phyloP scores from a whole-genome alignment of 1,140 invertebrate species.

The Drosophila grimshawi region DNA sequence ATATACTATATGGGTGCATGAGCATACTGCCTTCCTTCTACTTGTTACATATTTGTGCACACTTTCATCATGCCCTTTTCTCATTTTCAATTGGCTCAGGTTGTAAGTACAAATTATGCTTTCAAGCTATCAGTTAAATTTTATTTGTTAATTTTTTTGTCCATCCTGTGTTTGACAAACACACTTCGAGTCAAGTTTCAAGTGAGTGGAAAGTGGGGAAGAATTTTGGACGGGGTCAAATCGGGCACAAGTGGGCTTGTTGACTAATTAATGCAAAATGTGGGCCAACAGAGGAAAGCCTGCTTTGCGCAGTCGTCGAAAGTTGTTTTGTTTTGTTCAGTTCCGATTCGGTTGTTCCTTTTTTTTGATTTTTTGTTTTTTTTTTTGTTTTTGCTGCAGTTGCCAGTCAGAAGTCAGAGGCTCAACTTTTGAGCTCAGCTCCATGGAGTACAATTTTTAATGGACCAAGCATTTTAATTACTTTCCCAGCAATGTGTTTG shows the following conservation, averaged over 20 bases:
- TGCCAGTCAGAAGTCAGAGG: constrained; percentile 70
- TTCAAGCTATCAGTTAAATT: constrained; percentile 34
- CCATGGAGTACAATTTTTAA: constrained; percentile 79
- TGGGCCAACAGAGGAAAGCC: constrained; percentile 47
- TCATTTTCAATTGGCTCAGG: too few species aligned
- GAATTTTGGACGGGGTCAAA: background rate
- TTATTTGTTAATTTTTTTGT: constrained; percentile 46
- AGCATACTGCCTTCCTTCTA: too few species aligned
- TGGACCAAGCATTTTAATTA: constrained; percentile 82
- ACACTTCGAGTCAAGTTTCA: constrained; percentile 1
- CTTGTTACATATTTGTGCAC: too few species aligned
- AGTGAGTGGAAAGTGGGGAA: background rate
- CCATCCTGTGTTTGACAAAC: constrained; percentile 60
- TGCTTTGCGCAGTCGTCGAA: constrained; percentile 65
- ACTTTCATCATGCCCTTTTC: too few species aligned
- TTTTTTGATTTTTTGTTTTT: constrained; percentile 14
- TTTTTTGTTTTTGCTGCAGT: constrained; percentile 24
- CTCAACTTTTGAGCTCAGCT: constrained; percentile 79
- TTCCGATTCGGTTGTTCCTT: constrained; percentile 26
- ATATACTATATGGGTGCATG: too few species aligned
- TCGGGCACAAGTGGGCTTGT: constrained; percentile 32
- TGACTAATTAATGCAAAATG: constrained; percentile 75
- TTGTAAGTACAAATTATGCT: background rate
- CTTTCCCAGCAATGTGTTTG: constrained; percentile 49
- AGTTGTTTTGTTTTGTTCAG: constrained; percentile 71